phyloP scores from a whole-genome alignment of 2,888 invertebrate species.

The Meta bourneti region DNA sequence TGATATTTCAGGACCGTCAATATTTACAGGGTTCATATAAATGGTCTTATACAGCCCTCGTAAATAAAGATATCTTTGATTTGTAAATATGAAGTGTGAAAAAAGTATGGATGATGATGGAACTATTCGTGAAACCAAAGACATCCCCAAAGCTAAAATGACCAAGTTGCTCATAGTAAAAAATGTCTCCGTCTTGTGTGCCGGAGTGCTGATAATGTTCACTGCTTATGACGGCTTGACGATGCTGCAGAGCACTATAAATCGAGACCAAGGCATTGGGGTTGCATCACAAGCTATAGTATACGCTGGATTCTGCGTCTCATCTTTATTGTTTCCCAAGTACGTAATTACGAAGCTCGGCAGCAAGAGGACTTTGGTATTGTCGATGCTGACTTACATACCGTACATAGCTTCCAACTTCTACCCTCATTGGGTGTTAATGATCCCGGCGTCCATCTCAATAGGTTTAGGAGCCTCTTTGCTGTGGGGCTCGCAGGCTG shows the following conservation, averaged over 20 bases:
- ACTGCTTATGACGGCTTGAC: constrained; percentile 97
- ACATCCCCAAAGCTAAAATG: background rate
- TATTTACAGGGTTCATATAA: too few relatives aligned
- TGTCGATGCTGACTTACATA: constrained; percentile 95
- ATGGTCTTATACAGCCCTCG: too few relatives aligned
- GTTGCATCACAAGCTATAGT: constrained; percentile 93
- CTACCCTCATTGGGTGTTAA: constrained; percentile 92
- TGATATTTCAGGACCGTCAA: too few relatives aligned
- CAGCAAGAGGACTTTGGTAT: constrained; percentile 96
- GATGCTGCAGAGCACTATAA: constrained; percentile 94
- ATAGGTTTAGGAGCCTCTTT: constrained; percentile 97
- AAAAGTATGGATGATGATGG: too few relatives aligned
- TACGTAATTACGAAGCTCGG: constrained; percentile 95
- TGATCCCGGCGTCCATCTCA: constrained; percentile 94
- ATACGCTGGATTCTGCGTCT: constrained; percentile 95
- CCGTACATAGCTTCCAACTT: constrained; percentile 97
- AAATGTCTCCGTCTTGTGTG: constrained; percentile 7
- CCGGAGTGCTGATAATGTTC: constrained; percentile 91
- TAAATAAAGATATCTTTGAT: too few relatives aligned
- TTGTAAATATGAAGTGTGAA: too few relatives aligned
- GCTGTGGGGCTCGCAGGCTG: constrained; percentile 98
- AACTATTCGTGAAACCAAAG: background rate
- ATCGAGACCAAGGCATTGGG: constrained; percentile 92
- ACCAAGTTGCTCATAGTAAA: constrained; percentile 6
- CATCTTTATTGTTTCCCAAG: constrained; percentile 97